Evolutionary conservation across 2,797 vertebrate genomes (phyloP).

Genomic region (Eptatretus atami): DNA sequence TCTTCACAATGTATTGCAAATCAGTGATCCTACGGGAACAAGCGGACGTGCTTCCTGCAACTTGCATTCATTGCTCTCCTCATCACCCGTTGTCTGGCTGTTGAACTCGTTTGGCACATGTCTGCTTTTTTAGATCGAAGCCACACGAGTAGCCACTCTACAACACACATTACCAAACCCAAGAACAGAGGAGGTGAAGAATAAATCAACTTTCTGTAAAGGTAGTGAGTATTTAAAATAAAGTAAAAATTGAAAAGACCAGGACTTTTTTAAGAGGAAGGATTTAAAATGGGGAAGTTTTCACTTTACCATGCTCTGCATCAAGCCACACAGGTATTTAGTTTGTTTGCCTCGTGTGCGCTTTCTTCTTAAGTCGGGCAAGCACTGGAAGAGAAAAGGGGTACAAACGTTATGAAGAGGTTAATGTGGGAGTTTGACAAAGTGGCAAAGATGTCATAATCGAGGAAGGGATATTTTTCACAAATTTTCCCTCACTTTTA

Average conservation of each 20-base stretch:
- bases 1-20: too few species aligned
- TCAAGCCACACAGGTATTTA: conserved; percentile 96
- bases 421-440: conserved; percentile 10
- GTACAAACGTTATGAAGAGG: conserved; percentile 7
- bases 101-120: conserved; percentile 59
- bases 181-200: neutral
- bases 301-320: conserved; percentile 72
- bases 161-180: conserved; percentile 12
- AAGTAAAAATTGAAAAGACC: neutral
- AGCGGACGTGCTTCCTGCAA: conserved; percentile 58
- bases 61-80: conserved; percentile 54
- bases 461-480: too few species aligned
- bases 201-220: neutral
- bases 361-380: conserved; percentile 98
- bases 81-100: conserved; percentile 40
- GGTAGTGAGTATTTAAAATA: neutral
- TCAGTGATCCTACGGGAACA: conserved; percentile 83
- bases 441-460: too few species aligned
- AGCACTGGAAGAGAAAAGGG: conserved; percentile 26
- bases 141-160: conserved; percentile 83
- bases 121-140: conserved; percentile 96
- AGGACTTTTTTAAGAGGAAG: neutral
- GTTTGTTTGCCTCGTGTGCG: conserved; percentile 97
- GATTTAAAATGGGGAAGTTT: conserved; percentile 2
- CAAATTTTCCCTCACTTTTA: too few species aligned